These are phyloP conservation scores for Matsumurasca onukii DNA, from an alignment of 1,140 invertebrate species.

Conservation along the genomic window DNA sequence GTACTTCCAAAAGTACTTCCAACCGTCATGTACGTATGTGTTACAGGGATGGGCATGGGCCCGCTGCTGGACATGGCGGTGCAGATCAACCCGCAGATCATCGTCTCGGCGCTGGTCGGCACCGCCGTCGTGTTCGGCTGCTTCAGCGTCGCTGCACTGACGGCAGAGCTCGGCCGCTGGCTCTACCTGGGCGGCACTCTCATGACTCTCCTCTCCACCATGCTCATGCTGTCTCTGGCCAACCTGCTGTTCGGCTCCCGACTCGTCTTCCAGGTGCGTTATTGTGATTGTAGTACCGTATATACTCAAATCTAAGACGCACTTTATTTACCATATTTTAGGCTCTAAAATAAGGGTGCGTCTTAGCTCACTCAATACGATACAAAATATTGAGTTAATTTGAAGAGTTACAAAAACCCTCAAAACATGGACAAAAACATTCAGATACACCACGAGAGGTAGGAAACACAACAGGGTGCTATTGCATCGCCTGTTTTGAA, in stretches of 20 bases:
- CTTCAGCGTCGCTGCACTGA: conserved; percentile 83
- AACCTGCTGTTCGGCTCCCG: conserved; percentile 86
- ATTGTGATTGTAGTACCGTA: not conserved
- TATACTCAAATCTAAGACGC: no score
- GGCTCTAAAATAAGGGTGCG: no score
- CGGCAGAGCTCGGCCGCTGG: conserved; percentile 82
- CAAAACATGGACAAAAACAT: no score
- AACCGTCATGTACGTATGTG: no score
- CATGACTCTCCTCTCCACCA: conserved; percentile 75
- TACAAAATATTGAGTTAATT: not conserved
- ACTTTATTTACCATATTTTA: no score
- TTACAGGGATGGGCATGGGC: conserved; percentile 75
- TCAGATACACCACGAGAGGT: no score
- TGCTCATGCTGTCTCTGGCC: conserved; percentile 74
- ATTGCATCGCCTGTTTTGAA: no score
- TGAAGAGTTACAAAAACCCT: no score
- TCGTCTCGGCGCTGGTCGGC: conserved; percentile 83
- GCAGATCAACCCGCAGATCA: conserved; percentile 78
- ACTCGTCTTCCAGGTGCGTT: conserved; percentile 76
- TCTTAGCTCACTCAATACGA: not conserved
- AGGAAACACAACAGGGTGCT: no score
- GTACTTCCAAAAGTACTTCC: no score
- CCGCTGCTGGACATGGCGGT: conserved; percentile 77
- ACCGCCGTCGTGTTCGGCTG: conserved; percentile 88
- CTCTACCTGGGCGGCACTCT: conserved; percentile 81